Base-by-base conservation (phyloP, 2,113 vertebrate genomes). In the Forbesichthys agassizii region DNA sequence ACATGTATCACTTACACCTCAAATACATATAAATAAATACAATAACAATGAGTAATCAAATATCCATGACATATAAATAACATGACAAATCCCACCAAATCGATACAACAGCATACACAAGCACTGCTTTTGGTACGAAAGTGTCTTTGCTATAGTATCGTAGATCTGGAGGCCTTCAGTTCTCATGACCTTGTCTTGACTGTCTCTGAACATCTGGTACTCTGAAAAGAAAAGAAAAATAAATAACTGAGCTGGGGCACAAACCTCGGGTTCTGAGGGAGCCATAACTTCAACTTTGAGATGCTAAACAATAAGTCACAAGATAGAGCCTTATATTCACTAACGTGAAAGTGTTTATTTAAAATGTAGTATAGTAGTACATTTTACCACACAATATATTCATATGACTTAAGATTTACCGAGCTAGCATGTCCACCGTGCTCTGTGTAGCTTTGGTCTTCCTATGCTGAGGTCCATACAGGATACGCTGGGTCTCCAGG, bases 401-500 rank as follows among this genome's bases (percentile, higher is more conserved):
- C 10, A 52, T 12, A 52, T 12, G 16, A 46, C 52, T 36, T 42
- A 9, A 76, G 0, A 61, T 84, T 92, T 89, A 94, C 92, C 90
- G 84, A 64, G 91, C 81, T 66, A 94, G 69, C 75, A 75, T 76
- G 69, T 93, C 88, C 84, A 89, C 11, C 0, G 87, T 89, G 85
- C 86, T 90, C 83, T 90, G 84, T 62, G 88, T 90, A 36, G 84
- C 82, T 87, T 82, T 80, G 4, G 90, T 91, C 79, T 83, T 92
- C 82, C 82, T 91, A 74, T 92, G 89, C 71, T 90, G 88, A 0
- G 69, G 75, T 57, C 91, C 90, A 0, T 89, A 89, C 51, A 91
- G 58, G 73, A 92, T 68, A 16, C 47, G 86, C 80, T 95, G 89
- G 46, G 92, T 90, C 63, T 90, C 84, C 81, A 94, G 89, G 77